Conservation (phyloP, 2,113 vertebrate genomes). For the Pampusana beccarii region DNA sequence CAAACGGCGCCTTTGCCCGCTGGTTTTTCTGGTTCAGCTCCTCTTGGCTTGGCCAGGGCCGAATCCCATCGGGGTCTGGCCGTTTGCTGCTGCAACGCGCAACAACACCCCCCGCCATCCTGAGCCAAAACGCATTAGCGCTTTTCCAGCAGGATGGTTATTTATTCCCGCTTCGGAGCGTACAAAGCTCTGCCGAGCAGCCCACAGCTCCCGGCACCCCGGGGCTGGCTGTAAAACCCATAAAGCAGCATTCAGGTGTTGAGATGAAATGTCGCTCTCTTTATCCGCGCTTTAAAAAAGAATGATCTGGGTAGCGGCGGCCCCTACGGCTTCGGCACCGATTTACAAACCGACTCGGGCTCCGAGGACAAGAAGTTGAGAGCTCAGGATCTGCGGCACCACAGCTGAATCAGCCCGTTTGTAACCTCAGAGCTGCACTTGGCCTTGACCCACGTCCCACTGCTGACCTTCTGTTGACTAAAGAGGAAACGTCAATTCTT, state of each 20-base stretch:
- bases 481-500: neutral
- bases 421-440: neutral
- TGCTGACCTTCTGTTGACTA: rapidly evolving
- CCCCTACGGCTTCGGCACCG: neutral
- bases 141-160: neutral
- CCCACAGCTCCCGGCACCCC: neutral
- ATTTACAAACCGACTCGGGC: neutral
- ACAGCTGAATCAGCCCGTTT: too few species aligned
- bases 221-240: neutral
- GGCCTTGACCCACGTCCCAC: neutral
- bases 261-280: neutral
- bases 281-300: neutral
- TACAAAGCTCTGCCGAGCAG: neutral
- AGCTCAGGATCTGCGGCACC: too few species aligned
- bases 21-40: neutral
- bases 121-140: neutral
- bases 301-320: neutral
- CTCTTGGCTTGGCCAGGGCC: neutral
- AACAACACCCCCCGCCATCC: neutral
- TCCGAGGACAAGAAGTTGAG: too few species aligned
- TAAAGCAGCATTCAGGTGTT: neutral
- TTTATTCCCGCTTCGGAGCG: neutral
- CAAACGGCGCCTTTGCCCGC: neutral
- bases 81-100: neutral
- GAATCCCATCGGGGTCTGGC: neutral